Conservation (phyloP, 2,113 vertebrate species). For the Dasyurus viverrinus region DNA sequence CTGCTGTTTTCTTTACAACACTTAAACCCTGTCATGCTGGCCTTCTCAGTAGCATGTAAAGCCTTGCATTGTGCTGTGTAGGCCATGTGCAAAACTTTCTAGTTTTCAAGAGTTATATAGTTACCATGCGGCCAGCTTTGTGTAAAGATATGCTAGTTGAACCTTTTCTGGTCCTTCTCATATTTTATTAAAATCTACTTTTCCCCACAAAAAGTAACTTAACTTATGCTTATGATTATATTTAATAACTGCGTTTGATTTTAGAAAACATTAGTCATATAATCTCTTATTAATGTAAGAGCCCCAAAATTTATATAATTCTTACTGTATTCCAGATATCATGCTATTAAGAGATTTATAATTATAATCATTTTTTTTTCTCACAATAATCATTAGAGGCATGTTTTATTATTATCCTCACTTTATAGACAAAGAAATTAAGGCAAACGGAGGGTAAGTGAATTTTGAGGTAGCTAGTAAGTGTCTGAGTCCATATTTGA, state of each 20-base stretch:
- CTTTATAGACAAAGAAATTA: background rate
- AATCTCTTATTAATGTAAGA: background rate
- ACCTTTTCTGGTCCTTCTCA: background rate
- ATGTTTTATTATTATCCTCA: background rate
- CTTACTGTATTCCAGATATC: background rate
- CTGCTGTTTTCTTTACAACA: background rate
- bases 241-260: background rate
- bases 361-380: background rate
- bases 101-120: background rate
- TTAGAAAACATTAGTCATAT: background rate
- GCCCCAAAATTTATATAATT: background rate
- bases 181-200: background rate
- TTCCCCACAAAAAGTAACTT: background rate
- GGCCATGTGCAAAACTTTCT: background rate
- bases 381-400: background rate
- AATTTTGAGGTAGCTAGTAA: background rate
- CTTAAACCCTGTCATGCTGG: background rate
- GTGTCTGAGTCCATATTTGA: background rate
- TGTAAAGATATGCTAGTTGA: background rate
- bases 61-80: background rate
- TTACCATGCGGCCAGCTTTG: background rate
- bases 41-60: background rate
- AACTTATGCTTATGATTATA: background rate
- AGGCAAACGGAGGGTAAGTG: background rate
- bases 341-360: background rate